Conservation (phyloP, 2,888 invertebrate genomes). For the Notodonta dromedarius region DNA sequence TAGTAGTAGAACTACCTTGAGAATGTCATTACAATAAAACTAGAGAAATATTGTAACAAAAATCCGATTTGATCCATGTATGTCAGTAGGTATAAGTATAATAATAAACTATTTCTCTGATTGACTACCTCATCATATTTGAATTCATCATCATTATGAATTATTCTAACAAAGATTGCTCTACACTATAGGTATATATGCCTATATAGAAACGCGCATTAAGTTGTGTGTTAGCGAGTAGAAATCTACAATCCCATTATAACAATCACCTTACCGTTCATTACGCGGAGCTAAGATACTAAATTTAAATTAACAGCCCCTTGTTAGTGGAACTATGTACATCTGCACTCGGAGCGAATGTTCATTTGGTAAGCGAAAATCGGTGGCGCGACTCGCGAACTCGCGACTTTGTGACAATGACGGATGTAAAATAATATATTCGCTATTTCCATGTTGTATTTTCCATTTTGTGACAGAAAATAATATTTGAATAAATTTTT, state of each 20-base stretch:
- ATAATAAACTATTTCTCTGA: too few species aligned
- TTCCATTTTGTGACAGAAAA: neutral
- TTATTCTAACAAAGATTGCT: neutral
- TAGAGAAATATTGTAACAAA: too few species aligned
- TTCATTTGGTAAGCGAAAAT: slow-evolving; percentile 74
- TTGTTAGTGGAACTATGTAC: slow-evolving; percentile 79
- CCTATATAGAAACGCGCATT: slow-evolving; percentile 21
- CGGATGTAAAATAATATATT: slow-evolving; percentile 10
- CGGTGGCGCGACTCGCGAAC: slow-evolving; percentile 38
- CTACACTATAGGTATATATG: slow-evolving; percentile 9
- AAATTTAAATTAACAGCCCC: slow-evolving; percentile 83
- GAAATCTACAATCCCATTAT: slow-evolving; percentile 77
- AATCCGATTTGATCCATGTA: too few species aligned
- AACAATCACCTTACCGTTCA: slow-evolving; percentile 82
- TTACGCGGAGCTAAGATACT: slow-evolving; percentile 79
- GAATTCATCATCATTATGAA: slow-evolving; percentile 1
- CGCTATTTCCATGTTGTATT: neutral
- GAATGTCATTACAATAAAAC: too few species aligned
- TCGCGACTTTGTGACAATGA: slow-evolving; percentile 29
- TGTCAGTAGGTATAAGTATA: too few species aligned
- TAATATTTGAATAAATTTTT: neutral
- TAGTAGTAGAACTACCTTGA: too few species aligned
- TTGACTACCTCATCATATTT: neutral
- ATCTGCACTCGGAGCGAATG: slow-evolving; percentile 69
- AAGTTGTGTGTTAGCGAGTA: slow-evolving; percentile 37